Base-by-base conservation (phyloP, 2,888 invertebrate genomes). In the Galerucella nymphaeae region DNA sequence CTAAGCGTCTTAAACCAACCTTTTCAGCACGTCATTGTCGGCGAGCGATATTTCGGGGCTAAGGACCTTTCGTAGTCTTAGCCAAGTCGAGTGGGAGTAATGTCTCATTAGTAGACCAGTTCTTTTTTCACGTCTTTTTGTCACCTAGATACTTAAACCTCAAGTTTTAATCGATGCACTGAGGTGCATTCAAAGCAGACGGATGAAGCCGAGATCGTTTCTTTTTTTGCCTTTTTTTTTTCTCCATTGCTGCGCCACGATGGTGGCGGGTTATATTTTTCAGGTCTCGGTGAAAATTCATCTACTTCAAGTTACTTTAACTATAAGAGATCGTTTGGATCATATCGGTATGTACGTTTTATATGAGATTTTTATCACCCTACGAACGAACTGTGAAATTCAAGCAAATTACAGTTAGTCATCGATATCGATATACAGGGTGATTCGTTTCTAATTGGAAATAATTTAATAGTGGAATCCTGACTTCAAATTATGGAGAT, bases 51-150 rank as follows among this genome's bases (percentile, higher is more conserved):
- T 77, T 80, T 79, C 75, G 79, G 80, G 80, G 77, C 74, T 78
- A 80, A 80, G 66, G 73, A 73, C 73, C 73, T 73, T 76, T 68
- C 74, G 66, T 71, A 69, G 73, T 71, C 76, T 75, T 73, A 71
- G 69, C 74, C 74, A 64, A 74, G 74, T 77, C 76, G 71, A 80
- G 80, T 78, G 80, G 80, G 80, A 78, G 80, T 80, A 80, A 80
- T 80, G 80, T 78, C 80, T 80, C 80, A 80, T 80, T 80, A 80
- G 80, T 79, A 76, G 80, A 80, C 80, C 76, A 80, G 80, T 80
- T 80, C 79, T 41, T 74, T 79, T 78, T 79, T 78, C 65, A 75
- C 73, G 75, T 71, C 78, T 80, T 80, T 81, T 80, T 81, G 79
- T 80, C 80, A 80, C 80, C 81, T 80, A 80, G 80, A 80, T 81